These are phyloP conservation scores for Sminthurides aquaticus DNA, from an alignment of 2,888 invertebrate species.

Conservation along the genomic window DNA sequence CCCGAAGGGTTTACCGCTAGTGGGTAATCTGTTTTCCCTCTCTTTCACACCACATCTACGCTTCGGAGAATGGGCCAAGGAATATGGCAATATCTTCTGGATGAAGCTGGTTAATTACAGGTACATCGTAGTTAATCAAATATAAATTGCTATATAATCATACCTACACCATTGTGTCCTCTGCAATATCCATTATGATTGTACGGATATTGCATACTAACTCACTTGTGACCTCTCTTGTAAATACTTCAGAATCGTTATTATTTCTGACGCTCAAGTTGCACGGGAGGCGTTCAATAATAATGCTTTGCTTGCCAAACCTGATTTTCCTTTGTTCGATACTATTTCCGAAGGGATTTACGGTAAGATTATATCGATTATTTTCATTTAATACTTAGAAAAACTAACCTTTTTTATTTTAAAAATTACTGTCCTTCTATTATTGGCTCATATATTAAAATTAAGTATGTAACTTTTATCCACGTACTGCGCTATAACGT, in stretches of 20 bases:
- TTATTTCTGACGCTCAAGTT: neutral
- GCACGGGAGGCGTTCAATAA: conserved; percentile 4
- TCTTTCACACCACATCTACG: neutral
- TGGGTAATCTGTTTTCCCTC: neutral
- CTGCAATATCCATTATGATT: too few relatives aligned
- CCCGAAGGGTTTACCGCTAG: neutral
- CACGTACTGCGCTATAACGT: too few relatives aligned
- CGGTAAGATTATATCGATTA: too few relatives aligned
- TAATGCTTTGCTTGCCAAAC: neutral
- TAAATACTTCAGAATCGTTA: conserved; percentile 3
- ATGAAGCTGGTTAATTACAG: neutral
- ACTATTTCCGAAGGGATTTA: neutral
- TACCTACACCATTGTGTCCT: too few relatives aligned
- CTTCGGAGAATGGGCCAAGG: neutral
- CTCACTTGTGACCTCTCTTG: neutral
- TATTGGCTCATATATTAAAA: too few relatives aligned
- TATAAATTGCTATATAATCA: too few relatives aligned
- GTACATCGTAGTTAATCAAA: too few relatives aligned
- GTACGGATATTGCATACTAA: neutral
- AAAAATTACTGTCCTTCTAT: too few relatives aligned
- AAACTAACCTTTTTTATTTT: too few relatives aligned
- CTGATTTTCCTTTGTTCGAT: neutral
- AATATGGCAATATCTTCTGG: neutral
- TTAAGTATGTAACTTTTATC: too few relatives aligned
- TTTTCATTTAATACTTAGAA: too few relatives aligned